These are phyloP conservation scores for Junonia oenone DNA, from an alignment of 2,888 invertebrate genomes.

Conservation along the genomic window DNA sequence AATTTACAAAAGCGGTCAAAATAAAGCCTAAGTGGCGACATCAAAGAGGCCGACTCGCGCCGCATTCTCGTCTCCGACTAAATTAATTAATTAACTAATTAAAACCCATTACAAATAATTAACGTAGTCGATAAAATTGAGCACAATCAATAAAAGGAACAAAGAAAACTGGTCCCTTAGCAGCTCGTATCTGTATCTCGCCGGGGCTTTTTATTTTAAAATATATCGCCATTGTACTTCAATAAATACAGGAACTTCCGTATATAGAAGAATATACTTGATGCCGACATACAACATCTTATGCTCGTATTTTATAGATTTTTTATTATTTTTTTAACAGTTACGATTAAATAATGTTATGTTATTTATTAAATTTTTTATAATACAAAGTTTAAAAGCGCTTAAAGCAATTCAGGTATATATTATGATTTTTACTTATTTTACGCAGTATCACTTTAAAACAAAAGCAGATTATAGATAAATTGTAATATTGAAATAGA, in stretches of 20 bases:
- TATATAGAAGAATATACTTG: no score
- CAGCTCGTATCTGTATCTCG: neutral
- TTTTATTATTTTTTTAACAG: no score
- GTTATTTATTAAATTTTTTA: no score
- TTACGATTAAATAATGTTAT: no score
- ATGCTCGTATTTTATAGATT: no score
- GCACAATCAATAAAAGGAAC: slow-evolving; percentile 48
- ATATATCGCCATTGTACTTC: neutral
- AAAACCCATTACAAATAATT: slow-evolving; percentile 65
- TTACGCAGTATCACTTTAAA: no score
- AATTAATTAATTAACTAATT: slow-evolving; percentile 73
- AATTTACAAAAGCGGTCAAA: slow-evolving; percentile 35
- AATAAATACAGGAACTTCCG: neutral
- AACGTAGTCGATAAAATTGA: slow-evolving; percentile 50
- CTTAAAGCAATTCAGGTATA: no score
- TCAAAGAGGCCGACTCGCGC: slow-evolving; percentile 54
- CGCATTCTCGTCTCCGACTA: slow-evolving; percentile 47
- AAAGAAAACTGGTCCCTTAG: slow-evolving; percentile 33
- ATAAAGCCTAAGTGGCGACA: slow-evolving; percentile 41
- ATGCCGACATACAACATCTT: neutral
- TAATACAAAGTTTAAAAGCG: no score
- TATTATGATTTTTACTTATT: no score
- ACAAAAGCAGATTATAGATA: no score
- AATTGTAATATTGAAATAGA: no score
- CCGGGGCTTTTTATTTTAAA: neutral